A percentile compares a stretch with the other conserved stretches of the same genome.
phyloP scores from a whole-genome alignment of 1,140 invertebrate genomes.

The Chrysomallon squamiferum region DNA sequence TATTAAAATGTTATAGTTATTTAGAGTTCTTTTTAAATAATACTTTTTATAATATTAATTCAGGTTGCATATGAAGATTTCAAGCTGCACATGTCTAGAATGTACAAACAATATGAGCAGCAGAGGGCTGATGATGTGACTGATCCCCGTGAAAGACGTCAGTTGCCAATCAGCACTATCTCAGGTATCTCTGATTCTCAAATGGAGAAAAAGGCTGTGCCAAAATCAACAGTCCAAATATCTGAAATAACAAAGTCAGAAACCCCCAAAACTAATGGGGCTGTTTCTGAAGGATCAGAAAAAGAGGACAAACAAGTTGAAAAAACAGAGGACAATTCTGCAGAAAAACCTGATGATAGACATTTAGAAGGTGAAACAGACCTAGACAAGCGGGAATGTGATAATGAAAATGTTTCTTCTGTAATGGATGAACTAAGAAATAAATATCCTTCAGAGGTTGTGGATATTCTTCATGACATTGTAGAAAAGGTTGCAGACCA shows the following conservation, averaged over 20 bases:
- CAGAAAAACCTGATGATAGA: constrained; percentile 5
- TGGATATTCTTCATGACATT: constrained; percentile 9
- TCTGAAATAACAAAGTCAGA: constrained; percentile 41
- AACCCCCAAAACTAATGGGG: constrained; percentile 2
- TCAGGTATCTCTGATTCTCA: constrained; percentile 70
- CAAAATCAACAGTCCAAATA: constrained; percentile 50
- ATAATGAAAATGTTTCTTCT: not conserved
- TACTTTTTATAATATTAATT: no score
- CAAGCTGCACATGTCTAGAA: constrained; percentile 66
- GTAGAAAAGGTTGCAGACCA: not conserved
- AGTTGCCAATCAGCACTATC: constrained; percentile 93
- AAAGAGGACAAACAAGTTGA: constrained; percentile 9
- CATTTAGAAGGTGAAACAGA: constrained; percentile 2
- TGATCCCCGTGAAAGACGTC: constrained; percentile 88
- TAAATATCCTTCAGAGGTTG: not conserved
- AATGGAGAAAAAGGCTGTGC: constrained; percentile 29
- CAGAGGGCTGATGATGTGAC: constrained; percentile 92
- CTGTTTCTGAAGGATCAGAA: constrained; percentile 4
- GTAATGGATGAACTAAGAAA: not conserved
- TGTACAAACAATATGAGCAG: constrained; percentile 96
- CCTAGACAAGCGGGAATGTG: constrained; percentile 4
- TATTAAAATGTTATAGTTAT: no score
- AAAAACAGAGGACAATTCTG: constrained; percentile 8
- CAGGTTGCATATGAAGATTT: constrained; percentile 88
- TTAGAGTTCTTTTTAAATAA: no score